Conservation (phyloP, 2,113 vertebrate species). For the Sterrhoptilus dennistouni region DNA sequence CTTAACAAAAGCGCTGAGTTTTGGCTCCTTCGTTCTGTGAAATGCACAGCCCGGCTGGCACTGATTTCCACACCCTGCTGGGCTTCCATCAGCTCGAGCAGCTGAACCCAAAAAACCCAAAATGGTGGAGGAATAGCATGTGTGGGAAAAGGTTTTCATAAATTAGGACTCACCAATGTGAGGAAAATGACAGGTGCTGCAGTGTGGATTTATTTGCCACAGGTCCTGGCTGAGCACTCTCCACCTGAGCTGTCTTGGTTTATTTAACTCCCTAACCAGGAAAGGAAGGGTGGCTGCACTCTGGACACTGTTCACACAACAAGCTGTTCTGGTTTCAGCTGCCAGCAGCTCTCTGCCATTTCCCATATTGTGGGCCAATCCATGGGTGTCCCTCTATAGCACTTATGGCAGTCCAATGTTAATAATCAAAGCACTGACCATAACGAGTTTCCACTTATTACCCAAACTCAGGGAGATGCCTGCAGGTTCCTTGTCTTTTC, state of each 20-base stretch:
- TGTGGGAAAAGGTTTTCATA: not conserved
- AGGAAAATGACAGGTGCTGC: not conserved
- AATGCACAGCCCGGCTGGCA: not conserved
- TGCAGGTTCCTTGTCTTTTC: not conserved
- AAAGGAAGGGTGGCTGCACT: not conserved
- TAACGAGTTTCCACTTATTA: fast-evolving
- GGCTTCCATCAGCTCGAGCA: not conserved
- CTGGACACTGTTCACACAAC: not conserved
- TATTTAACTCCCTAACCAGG: not conserved
- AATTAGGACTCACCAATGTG: not conserved
- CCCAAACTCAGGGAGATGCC: not conserved
- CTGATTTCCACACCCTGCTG: not conserved
- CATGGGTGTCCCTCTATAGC: not conserved
- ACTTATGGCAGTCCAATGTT: not conserved
- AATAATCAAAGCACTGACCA: not conserved
- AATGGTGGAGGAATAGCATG: not conserved
- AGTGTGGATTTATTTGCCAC: not conserved
- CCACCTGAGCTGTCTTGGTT: not conserved
- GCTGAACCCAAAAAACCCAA: not conserved
- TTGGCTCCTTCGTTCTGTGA: not conserved
- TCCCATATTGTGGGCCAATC: not conserved
- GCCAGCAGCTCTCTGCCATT: not conserved
- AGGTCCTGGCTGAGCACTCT: not conserved
- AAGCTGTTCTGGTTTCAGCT: not conserved
- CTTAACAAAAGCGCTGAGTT: not conserved